These are phyloP conservation scores for Tapera naevia DNA, from an alignment of 2,797 vertebrate species.

Conservation along the genomic window DNA sequence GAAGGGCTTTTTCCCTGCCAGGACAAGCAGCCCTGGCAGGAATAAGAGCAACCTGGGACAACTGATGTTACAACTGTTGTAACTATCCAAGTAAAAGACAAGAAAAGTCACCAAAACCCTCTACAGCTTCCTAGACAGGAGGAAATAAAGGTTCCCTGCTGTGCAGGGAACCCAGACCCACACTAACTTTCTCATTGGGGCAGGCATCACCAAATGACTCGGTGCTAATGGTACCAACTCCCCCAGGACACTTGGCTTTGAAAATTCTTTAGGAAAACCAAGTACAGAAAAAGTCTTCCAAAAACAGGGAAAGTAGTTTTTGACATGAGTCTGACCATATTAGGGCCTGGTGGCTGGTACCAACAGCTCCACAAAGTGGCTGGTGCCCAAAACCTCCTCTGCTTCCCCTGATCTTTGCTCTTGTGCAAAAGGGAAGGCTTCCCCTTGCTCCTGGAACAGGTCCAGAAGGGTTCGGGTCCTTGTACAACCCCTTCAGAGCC, in stretches of 20 bases:
- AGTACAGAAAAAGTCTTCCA: background rate
- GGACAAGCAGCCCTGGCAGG: background rate
- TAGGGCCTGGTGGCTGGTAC: background rate
- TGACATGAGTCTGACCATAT: background rate
- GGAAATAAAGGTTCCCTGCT: background rate
- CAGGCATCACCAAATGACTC: background rate
- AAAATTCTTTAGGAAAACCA: background rate
- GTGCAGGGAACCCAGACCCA: background rate
- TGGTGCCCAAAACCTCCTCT: background rate
- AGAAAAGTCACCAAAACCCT: background rate
- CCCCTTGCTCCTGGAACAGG: background rate
- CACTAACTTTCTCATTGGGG: background rate
- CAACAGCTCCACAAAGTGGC: background rate
- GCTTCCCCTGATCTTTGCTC: background rate
- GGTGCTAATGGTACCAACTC: accelerated
- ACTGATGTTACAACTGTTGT: background rate
- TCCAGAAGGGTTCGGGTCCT: background rate
- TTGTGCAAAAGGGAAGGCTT: background rate
- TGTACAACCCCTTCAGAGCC: background rate
- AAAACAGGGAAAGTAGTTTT: background rate
- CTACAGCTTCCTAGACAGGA: background rate
- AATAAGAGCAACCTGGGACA: background rate
- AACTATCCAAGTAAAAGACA: background rate
- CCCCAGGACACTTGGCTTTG: background rate
- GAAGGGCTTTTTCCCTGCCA: too few relatives aligned